Percentiles rank a stretch among this genome's conserved stretches.
phyloP scores from a whole-genome alignment of 2,888 invertebrate species.

The Nezara viridula region DNA sequence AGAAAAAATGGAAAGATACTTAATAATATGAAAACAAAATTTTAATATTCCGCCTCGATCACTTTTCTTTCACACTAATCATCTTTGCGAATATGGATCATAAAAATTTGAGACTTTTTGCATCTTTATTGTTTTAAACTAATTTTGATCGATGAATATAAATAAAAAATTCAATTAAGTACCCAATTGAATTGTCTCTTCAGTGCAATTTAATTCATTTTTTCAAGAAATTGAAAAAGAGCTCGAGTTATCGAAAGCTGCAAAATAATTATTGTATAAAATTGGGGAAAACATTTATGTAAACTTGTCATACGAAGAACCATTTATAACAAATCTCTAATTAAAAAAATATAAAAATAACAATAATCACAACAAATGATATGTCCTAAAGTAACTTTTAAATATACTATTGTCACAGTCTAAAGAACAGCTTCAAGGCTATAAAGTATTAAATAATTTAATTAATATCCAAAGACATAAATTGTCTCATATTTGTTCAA shows the following conservation, averaged over 20 bases:
- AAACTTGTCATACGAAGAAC: not conserved
- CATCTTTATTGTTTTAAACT: no score
- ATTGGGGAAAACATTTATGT: not conserved
- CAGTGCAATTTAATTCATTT: no score
- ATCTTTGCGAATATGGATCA: no score
- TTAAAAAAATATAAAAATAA: not conserved
- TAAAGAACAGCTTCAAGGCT: not conserved
- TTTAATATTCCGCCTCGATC: no score
- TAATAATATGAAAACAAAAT: no score
- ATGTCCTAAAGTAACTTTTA: not conserved
- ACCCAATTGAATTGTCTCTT: no score
- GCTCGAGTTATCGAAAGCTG: not conserved
- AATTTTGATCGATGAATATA: no score
- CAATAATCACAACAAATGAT: conserved; percentile 24
- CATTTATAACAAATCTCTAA: not conserved
- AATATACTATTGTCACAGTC: conserved; percentile 5
- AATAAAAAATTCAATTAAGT: no score
- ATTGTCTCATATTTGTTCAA: not conserved
- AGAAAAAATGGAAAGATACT: no score
- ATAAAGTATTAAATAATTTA: not conserved
- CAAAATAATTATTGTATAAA: not conserved
- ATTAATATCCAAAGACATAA: not conserved
- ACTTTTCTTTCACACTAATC: no score
- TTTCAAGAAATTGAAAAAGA: no score
- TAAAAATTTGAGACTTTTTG: no score